phyloP scores from a whole-genome alignment of 2,113 vertebrate genomes.

The Ammodytes marinus region DNA sequence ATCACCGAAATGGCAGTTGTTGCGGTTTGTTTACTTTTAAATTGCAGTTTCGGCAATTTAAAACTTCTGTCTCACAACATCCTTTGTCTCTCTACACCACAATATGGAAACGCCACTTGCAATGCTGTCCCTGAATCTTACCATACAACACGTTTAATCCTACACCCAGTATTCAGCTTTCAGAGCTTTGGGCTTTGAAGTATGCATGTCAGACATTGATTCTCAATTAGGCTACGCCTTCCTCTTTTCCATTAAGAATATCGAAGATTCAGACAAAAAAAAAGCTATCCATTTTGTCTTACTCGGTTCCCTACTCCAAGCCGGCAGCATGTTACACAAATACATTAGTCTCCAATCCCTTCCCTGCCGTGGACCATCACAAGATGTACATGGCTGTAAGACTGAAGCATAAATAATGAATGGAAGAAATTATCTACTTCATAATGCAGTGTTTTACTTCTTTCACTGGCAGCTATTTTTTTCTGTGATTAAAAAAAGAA shows the following conservation, averaged over 20 bases:
- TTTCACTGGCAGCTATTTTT: slow-evolving; percentile 75
- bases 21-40: neutral
- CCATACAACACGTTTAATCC: neutral
- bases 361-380: slow-evolving; percentile 39
- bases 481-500: slow-evolving; percentile 29
- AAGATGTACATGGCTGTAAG: slow-evolving; percentile 45
- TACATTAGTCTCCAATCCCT: slow-evolving; percentile 37
- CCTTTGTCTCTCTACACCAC: neutral
- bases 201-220: slow-evolving; percentile 3
- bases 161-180: slow-evolving; percentile 8
- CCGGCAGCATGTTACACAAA: slow-evolving; percentile 43
- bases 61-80: neutral
- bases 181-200: slow-evolving; percentile 3
- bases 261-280: slow-evolving; percentile 33
- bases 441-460: slow-evolving; percentile 66
- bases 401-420: slow-evolving; percentile 69
- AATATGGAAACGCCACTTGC: neutral
- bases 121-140: neutral
- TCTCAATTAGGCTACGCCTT: neutral
- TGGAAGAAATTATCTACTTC: slow-evolving; percentile 65
- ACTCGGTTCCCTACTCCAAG: slow-evolving; percentile 11
- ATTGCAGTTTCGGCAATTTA: neutral
- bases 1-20: neutral
- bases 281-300: slow-evolving; percentile 54
- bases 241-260: slow-evolving; percentile 32